These are phyloP conservation scores for Sitobion miscanthi DNA, from an alignment of 1,140 invertebrate species.

Conservation along the genomic window DNA sequence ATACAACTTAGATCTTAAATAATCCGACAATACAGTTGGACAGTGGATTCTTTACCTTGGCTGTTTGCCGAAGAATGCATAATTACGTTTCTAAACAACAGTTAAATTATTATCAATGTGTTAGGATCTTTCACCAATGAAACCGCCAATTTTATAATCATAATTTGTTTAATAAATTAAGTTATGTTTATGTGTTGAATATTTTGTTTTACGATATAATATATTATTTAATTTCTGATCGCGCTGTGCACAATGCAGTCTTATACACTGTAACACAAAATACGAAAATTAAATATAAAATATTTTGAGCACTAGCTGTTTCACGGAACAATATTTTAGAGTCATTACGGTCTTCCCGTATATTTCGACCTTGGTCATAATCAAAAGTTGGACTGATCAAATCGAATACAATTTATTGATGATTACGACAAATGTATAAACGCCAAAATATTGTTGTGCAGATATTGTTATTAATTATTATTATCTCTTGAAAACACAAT, in stretches of 20 bases:
- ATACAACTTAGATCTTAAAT: no score
- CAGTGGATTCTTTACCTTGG: no score
- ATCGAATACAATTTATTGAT: not conserved
- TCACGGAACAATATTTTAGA: not conserved
- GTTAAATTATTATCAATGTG: no score
- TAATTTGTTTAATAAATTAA: no score
- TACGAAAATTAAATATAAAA: not conserved
- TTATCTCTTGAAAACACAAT: not conserved
- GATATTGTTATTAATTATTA: not conserved
- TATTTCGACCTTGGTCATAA: no score
- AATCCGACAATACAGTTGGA: no score
- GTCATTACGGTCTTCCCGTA: not conserved
- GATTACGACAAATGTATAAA: not conserved
- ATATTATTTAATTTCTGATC: not conserved
- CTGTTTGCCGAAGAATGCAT: no score
- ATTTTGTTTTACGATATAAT: no score
- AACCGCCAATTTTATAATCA: no score
- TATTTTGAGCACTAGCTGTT: not conserved
- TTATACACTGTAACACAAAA: not conserved
- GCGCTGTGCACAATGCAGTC: not conserved
- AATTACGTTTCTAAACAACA: no score
- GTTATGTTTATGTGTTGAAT: no score
- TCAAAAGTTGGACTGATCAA: not conserved
- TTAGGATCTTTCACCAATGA: no score
- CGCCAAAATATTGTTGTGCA: not conserved